Evolutionary conservation across 2,888 invertebrate genomes (phyloP).

Genomic region (Pandemis corylana): DNA sequence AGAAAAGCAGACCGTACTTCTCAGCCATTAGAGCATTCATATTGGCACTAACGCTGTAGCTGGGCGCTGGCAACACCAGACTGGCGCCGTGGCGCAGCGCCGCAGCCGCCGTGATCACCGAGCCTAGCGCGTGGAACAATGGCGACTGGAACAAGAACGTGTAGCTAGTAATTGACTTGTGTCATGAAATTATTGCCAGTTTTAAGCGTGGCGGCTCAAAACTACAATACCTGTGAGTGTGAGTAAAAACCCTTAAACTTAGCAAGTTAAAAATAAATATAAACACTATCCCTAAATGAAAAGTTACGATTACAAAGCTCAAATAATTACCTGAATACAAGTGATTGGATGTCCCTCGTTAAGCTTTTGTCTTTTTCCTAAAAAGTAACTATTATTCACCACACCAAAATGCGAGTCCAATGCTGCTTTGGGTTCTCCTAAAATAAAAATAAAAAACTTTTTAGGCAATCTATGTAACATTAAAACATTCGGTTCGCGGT

Average conservation of each 20-base stretch:
- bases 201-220: too few relatives aligned
- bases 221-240: too few relatives aligned
- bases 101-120: conserved; percentile 86
- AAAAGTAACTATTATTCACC: conserved; percentile 91
- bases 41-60: conserved; percentile 85
- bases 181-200: neutral
- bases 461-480: too few relatives aligned
- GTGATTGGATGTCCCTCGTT: conserved; percentile 79
- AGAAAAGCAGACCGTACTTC: conserved; percentile 78
- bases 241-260: too few relatives aligned
- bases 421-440: conserved; percentile 91
- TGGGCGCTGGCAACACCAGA: conserved; percentile 85
- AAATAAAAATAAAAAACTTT: conserved; percentile 22
- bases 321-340: conserved; percentile 82
- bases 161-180: neutral
- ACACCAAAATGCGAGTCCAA: conserved; percentile 89
- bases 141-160: conserved; percentile 70
- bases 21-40: conserved; percentile 88
- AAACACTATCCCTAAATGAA: too few relatives aligned
- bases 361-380: conserved; percentile 83
- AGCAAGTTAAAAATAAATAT: too few relatives aligned
- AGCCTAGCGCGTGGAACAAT: conserved; percentile 94
- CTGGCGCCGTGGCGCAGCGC: conserved; percentile 86
- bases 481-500: too few relatives aligned
- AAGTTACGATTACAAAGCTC: too few relatives aligned